phyloP scores from a whole-genome alignment of 2,888 invertebrate genomes.

The Sesamia inferens region DNA sequence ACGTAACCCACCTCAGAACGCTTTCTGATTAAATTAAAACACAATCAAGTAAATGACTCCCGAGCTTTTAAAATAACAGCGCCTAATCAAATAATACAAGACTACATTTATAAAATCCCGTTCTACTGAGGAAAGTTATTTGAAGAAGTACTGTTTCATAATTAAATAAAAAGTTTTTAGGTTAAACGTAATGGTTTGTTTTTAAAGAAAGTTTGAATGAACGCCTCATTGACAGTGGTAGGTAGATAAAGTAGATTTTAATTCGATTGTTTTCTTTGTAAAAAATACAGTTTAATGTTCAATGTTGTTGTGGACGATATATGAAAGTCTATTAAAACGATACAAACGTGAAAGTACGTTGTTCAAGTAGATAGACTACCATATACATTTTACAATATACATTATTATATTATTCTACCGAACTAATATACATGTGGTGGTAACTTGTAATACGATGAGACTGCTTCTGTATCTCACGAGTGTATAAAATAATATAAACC shows the following conservation, averaged over 20 bases:
- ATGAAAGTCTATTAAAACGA: neutral
- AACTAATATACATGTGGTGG: slow-evolving; percentile 25
- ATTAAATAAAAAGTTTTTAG: slow-evolving; percentile 39
- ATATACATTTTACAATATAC: neutral
- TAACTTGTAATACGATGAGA: slow-evolving; percentile 19
- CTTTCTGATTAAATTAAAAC: slow-evolving; percentile 43
- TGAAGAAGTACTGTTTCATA: slow-evolving; percentile 27
- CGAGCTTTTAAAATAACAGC: slow-evolving; percentile 55
- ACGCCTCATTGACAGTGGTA: neutral
- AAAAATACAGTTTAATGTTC: neutral
- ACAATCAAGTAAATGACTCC: slow-evolving; percentile 52
- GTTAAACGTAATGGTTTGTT: slow-evolving; percentile 17
- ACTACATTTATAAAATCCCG: slow-evolving; percentile 21
- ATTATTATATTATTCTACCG: slow-evolving; percentile 11
- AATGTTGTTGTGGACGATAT: neutral
- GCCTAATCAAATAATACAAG: slow-evolving; percentile 41
- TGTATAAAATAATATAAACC: slow-evolving; percentile 27
- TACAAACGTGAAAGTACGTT: neutral
- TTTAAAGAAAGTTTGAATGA: slow-evolving; percentile 11
- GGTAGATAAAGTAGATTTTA: neutral
- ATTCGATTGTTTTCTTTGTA: neutral
- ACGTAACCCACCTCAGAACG: slow-evolving; percentile 29
- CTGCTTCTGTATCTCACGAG: slow-evolving; percentile 24
- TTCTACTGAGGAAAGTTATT: slow-evolving; percentile 6
- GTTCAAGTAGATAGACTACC: neutral